A percentile compares a stretch with the other conserved stretches of the same genome.
Conservation (phyloP, 37 sponge, comb jelly and placozoan species). For the Amphimedon queenslandica region DNA sequence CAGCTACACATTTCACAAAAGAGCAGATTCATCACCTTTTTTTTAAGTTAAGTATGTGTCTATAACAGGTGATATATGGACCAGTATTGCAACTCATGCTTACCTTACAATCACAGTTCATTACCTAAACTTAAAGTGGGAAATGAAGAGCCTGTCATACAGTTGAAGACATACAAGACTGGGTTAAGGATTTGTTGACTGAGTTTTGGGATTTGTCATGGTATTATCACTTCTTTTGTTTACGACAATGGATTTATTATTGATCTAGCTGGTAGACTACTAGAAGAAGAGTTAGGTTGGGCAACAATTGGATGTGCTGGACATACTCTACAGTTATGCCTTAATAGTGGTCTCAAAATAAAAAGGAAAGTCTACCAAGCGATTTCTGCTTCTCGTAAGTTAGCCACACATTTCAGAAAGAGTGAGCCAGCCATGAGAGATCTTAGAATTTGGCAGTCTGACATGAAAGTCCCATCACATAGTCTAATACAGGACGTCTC, state of each 20-base stretch:
- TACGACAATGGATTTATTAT: neutral
- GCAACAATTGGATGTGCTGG: neutral
- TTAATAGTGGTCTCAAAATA: neutral
- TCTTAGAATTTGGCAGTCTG: neutral
- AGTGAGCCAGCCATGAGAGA: neutral
- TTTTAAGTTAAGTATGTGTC: no score
- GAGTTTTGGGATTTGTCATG: no score
- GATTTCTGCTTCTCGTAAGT: neutral
- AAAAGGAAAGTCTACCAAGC: neutral
- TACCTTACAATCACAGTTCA: no score
- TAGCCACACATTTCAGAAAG: neutral
- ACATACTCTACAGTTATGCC: neutral
- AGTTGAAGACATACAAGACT: no score
- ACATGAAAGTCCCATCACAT: neutral
- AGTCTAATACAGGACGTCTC: constrained; percentile 2
- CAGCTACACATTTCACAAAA: no score
- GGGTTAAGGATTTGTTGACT: no score
- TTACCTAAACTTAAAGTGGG: no score
- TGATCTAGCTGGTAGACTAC: neutral
- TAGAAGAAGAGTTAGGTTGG: neutral
- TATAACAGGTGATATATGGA: no score
- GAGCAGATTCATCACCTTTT: no score
- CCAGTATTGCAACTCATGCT: no score
- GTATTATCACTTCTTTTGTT: no score
- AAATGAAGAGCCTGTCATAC: no score